Base-by-base conservation (phyloP, 1,140 invertebrate genomes). In the Drosophila rhopaloa region DNA sequence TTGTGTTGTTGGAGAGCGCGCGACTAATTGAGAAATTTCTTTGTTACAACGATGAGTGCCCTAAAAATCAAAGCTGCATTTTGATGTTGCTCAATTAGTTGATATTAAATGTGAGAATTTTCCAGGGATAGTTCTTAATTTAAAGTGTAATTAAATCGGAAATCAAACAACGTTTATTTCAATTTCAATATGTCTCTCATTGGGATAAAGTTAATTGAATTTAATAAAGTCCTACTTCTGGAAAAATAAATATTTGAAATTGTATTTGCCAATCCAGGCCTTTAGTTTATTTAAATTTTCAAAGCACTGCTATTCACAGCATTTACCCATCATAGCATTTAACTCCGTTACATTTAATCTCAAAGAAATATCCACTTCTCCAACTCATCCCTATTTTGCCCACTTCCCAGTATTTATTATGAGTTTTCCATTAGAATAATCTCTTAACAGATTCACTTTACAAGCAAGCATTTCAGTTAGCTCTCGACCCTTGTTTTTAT, bases 341-440 rank as follows among this genome's bases (percentile, higher is more conserved):
- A 44, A 35, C 19, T 44, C 29, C 40, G 29, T 13, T 44, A 59
- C 59, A 62, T 46, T 61, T 60, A 65, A 65, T 60, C 66, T 41
- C 38, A 38, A 13, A 3, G 16, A 47, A 48, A 68, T 47, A 29
- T 55, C 10, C 50, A 16, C 40, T 56, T 24, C 50, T 32, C 29
- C 29, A 32, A 32, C 29, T 40, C 13, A 68, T n/a, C 62, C 27
- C 24, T 41, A 24, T 50, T 63, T 16, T 8, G 14, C 41, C 35
- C 43, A 41, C 51, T 35, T n/a, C n/a, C 9, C 4, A n/a, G 44
- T 71, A 71, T 71, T 71, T 71, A 70, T 71, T 76, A 79, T 76
- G 80, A 79, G 78, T 76, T 76, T 76, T 67, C 65, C 66, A 71
- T 79, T 70, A 66, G 71, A 58, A 54, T 83, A 83, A 83, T 74